Evolutionary conservation across 2,113 vertebrate genomes (phyloP).

Genomic region (Odobenus rosmarus): DNA sequence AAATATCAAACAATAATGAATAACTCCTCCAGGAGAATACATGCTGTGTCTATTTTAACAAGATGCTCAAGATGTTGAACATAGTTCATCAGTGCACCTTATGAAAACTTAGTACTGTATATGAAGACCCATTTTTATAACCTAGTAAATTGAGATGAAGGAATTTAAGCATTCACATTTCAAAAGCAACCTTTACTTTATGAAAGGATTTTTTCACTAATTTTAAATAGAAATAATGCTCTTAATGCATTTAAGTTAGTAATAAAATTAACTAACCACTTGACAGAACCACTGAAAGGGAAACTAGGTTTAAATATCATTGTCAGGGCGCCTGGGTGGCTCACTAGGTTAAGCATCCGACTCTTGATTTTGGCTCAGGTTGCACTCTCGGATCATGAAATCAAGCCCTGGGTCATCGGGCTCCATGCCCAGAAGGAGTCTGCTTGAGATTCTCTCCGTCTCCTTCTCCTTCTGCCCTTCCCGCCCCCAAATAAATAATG

Average conservation of each 20-base stretch:
- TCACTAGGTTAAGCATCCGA: not conserved
- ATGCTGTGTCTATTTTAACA: not conserved
- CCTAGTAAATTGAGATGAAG: not conserved
- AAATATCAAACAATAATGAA: not conserved
- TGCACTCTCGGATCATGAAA: not conserved
- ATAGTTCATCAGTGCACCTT: not conserved
- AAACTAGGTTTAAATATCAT: not conserved
- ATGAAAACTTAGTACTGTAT: not conserved
- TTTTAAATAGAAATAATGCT: slow-evolving; percentile 15
- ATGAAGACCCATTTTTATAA: slow-evolving; percentile 8
- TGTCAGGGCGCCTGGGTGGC: not conserved
- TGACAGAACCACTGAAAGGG: not conserved
- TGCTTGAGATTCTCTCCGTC: not conserved
- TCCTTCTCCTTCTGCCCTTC: not conserved
- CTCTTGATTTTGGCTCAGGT: not conserved
- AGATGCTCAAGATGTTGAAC: not conserved
- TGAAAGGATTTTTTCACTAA: not conserved
- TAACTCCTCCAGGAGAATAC: not conserved
- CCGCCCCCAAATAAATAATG: not conserved
- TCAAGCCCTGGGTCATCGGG: not conserved
- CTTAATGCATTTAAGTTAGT: not conserved
- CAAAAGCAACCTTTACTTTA: not conserved
- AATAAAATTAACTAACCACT: slow-evolving; percentile 29
- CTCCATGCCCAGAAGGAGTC: not conserved
- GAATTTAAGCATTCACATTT: not conserved